Conservation (phyloP, 2,113 vertebrate genomes). For the Alethe castanea region DNA sequence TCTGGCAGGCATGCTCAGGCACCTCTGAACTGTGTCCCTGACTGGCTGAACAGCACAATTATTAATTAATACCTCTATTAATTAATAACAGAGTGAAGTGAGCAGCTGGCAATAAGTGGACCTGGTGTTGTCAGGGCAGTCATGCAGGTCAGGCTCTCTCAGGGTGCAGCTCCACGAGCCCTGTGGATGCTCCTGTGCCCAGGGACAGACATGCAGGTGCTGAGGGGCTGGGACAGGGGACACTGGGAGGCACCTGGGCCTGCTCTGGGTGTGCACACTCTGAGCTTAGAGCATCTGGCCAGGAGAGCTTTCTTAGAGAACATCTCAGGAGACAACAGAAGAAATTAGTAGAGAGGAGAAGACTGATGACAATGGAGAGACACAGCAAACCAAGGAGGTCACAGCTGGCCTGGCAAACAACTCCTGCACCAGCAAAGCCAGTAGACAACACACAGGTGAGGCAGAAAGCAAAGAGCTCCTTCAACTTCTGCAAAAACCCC, state of each 20-base stretch:
- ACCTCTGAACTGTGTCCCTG: background rate
- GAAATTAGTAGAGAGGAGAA: conserved; percentile 24
- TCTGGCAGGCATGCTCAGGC: conserved; percentile 24
- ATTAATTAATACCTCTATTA: conserved; percentile 43
- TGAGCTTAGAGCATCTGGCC: conserved; percentile 26
- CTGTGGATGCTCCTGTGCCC: background rate
- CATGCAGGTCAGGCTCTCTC: background rate
- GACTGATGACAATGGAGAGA: conserved; percentile 56
- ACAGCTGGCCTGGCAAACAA: conserved; percentile 11
- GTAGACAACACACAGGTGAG: conserved; percentile 34
- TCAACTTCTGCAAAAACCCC: background rate
- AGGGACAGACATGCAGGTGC: background rate
- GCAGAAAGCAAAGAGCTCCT: conserved; percentile 51
- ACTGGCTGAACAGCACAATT: background rate
- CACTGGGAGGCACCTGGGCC: background rate
- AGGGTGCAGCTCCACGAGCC: background rate
- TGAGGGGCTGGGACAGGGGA: background rate
- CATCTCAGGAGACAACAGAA: conserved; percentile 33
- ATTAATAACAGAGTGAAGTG: background rate
- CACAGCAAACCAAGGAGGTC: conserved; percentile 31
- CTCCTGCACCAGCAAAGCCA: conserved; percentile 45
- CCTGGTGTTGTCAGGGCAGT: background rate
- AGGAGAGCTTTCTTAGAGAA: conserved; percentile 30
- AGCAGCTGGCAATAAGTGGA: background rate
- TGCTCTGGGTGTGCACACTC: background rate